These are phyloP conservation scores for Euura saliciscinereae DNA, from an alignment of 1,140 invertebrate genomes.

Conservation along the genomic window DNA sequence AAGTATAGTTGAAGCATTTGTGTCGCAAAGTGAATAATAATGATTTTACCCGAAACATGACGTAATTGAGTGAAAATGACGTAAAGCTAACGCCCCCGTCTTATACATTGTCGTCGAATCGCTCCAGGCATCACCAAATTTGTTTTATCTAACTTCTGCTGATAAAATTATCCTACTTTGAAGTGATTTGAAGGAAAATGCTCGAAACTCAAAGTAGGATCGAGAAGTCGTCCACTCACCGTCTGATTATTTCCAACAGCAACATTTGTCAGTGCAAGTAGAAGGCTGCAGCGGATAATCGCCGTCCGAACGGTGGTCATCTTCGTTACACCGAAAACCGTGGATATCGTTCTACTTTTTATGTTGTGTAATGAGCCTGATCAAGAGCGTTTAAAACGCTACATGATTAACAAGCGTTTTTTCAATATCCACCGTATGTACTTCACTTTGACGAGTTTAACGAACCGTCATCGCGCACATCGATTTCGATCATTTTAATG, in stretches of 20 bases:
- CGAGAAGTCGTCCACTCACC: not conserved
- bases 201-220: too few relatives aligned
- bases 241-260: not conserved
- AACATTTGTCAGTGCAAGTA: not conserved
- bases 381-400: not conserved
- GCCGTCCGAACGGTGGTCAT: not conserved
- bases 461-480: too few relatives aligned
- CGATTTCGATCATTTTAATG: too few relatives aligned
- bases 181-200: too few relatives aligned
- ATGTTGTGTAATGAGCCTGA: not conserved
- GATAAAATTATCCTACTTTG: too few relatives aligned
- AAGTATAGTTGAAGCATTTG: not conserved
- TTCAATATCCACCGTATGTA: too few relatives aligned
- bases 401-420: not conserved
- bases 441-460: too few relatives aligned
- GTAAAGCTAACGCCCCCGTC: not conserved
- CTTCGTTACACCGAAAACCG: not conserved
- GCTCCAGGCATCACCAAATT: too few relatives aligned
- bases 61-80: not conserved
- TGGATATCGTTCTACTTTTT: too few relatives aligned
- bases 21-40: not conserved
- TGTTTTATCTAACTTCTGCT: too few relatives aligned
- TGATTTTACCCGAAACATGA: slow-evolving; percentile 4
- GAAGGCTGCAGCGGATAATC: not conserved
- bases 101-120: not conserved